Evolutionary conservation across 2,797 vertebrate genomes (phyloP), one percentile per base, ranked within the genome.

Genomic region (Pogonophryne albipinna): DNA sequence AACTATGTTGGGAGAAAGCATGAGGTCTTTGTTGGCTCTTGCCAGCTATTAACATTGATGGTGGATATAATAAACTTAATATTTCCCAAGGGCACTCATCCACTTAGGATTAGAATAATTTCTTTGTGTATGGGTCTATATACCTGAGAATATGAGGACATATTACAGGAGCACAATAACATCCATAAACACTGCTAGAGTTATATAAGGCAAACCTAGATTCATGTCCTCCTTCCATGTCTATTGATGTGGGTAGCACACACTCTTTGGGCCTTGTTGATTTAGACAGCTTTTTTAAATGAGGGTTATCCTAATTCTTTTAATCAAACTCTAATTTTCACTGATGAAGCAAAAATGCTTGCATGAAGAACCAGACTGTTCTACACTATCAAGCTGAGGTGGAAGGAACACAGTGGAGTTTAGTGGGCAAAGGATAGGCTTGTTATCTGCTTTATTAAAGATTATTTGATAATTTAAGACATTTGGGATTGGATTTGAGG

Each of bases 1-100:
- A 41, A 19, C 31, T 41, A 50, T 19, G 15, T 46, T 9, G n/a
- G 58, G 58, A 73, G 16, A 68, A 78, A 50, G 57, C 59, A 46
- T 74, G 80, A 58, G 65, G 66, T 49, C 45, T 49, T 82, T 38
- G n/a, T 58, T 38, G 50, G 74, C 53, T 80, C 62, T 72, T 57
- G 20, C 31, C 71, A 67, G 62, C 63, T 27, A 71, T 71, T 73
- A 64, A 74, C 55, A 53, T 57, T 60, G 70, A 49, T 17, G 45
- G 60, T 52, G 42, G 66, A 62, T 66, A 45, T 38, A 38, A 38
- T 38, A 38, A 1, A 38, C 67, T 42, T 74, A 80, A 76, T 68
- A 61, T 52, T 71, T 77, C 79, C 71, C 56, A 61, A 63, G 46
- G 45, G 60, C 66, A 82, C 34, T 65, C 62, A 74, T 83, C 58